Base-by-base conservation (phyloP, 1,140 invertebrate genomes). In the Aphelinus atriplicis region DNA sequence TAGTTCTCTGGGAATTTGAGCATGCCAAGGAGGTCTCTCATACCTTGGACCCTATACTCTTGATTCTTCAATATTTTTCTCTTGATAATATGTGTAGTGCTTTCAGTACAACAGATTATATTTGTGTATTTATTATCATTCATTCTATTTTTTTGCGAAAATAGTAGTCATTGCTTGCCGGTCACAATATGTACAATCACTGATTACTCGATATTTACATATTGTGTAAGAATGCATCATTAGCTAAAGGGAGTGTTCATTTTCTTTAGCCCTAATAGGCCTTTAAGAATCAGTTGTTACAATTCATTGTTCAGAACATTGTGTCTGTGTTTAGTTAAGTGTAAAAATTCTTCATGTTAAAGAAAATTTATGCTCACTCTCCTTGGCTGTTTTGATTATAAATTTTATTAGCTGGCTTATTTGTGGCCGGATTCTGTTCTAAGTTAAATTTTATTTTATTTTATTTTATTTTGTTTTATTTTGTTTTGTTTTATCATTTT, bases 191-290 rank as follows among this genome's bases (percentile, higher is more conserved):
- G 73, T 55, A 46, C 64, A 68, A 55, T 68, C 65, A 68, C 50
- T 57, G 50, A 74, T 68, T 56, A 68, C 60, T 74, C 3, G 48
- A 73, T 45, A 51, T 61, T 63, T 51, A 46, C 73, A 65, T 63
- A 75, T 10, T 56, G 68, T 78, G 80, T 83, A 87, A 84, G 86
- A 75, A 88, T 88, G 85, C 86, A 86, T 84, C 87, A 88, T 77
- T 87, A 87, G 81, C 86, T 83, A 82, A 85, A 86, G 83, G 88
- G 87, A 83, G 85, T 85, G 77, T 87, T 88, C 67, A 86, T 80
- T 91, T 85, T 87, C 89, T 92, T 82, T 91, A 91, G 64, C 90
- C 91, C 79, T 90, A 92, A 61, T 91, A 92, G 55, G 26, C 26
- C 26, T 26, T 26, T 26, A 26, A 26, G 26, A 26, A 26, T 26